phyloP scores from a whole-genome alignment of 92 coral and sea anemone species.

The Phenganax subtilis region DNA sequence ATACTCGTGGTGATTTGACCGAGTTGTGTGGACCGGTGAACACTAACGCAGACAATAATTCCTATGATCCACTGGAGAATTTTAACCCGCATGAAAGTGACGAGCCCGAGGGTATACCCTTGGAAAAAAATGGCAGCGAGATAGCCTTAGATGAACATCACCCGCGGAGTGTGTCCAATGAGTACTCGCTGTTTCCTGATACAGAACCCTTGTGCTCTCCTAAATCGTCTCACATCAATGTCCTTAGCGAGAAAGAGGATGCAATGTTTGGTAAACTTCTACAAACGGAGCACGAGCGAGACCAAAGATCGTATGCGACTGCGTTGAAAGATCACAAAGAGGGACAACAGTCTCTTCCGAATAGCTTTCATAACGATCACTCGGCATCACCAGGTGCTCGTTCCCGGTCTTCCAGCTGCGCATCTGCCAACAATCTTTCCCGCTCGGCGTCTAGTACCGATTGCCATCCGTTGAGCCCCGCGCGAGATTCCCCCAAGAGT shows the following conservation, averaged over 20 bases:
- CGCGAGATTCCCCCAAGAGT: constrained; percentile 32
- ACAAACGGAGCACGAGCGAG: constrained; percentile 58
- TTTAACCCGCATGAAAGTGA: constrained; percentile 29
- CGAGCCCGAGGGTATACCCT: constrained; percentile 9
- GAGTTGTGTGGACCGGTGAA: constrained; percentile 29
- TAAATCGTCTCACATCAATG: constrained; percentile 13
- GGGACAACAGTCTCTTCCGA: constrained; percentile 36
- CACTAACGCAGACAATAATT: constrained; percentile 1
- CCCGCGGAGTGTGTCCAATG: neutral
- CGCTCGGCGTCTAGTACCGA: constrained; percentile 39
- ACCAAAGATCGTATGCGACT: constrained; percentile 79
- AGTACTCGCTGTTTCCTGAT: constrained; percentile 36
- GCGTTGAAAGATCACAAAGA: constrained; percentile 61
- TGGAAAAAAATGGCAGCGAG: constrained; percentile 34
- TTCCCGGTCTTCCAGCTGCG: constrained; percentile 36
- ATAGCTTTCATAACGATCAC: constrained; percentile 35
- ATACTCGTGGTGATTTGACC: constrained; percentile 10
- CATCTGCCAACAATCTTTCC: constrained; percentile 27
- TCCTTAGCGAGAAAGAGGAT: constrained; percentile 23
- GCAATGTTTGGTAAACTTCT: neutral
- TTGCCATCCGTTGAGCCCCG: constrained; percentile 33
- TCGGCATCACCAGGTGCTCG: constrained; percentile 23
- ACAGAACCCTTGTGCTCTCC: constrained; percentile 39
- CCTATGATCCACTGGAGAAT: constrained; percentile 39
- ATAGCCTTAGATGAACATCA: constrained; percentile 11